Conservation (phyloP, 2,113 vertebrate species). For the Oreochromis spilurus region DNA sequence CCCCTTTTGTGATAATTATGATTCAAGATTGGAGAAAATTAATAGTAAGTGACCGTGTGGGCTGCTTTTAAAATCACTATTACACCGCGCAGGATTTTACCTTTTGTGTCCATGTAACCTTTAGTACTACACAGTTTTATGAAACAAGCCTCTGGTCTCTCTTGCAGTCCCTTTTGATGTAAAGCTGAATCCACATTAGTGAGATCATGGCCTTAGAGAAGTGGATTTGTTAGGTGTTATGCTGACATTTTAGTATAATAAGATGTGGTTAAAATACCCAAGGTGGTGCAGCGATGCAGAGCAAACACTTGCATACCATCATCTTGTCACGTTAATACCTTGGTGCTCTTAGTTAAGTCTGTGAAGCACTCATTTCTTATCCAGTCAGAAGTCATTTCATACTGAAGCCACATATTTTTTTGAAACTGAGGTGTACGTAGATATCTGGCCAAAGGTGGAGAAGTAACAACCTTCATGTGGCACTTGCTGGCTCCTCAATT, state of each 20-base stretch:
- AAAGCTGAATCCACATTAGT: not conserved
- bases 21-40: not conserved
- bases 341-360: not conserved
- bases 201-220: not conserved
- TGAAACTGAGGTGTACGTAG: not conserved
- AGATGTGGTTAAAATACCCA: slow-evolving; percentile 29
- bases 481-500: not conserved
- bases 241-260: slow-evolving; percentile 22
- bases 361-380: not conserved
- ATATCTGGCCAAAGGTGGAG: not conserved
- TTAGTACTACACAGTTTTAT: not conserved
- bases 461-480: not conserved
- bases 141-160: not conserved
- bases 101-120: not conserved
- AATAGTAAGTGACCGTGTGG: not conserved
- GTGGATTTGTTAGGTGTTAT: not conserved
- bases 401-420: not conserved
- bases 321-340: not conserved
- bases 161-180: slow-evolving; percentile 1
- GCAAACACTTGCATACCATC: slow-evolving; percentile 11
- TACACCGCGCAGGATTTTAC: not conserved
- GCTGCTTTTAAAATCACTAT: not conserved
- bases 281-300: not conserved
- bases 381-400: not conserved
- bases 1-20: not conserved